Base-by-base conservation (phyloP, 2,113 vertebrate genomes). In the Labeo rohita region DNA sequence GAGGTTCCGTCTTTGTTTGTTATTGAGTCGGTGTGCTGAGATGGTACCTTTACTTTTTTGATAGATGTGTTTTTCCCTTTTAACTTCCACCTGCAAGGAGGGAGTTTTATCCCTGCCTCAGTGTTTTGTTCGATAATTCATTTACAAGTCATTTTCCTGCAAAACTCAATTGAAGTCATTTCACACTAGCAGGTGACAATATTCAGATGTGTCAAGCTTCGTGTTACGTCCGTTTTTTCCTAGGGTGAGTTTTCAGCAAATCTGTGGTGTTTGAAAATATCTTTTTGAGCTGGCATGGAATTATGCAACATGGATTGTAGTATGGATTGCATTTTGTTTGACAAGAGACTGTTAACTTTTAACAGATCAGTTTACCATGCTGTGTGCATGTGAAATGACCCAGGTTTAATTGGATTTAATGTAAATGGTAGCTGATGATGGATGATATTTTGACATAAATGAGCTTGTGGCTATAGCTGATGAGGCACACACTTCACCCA, bases 121-220 rank as follows among this genome's bases (percentile, higher is more conserved):
- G 8, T 50, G 34, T 85, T 72, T 68, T 86, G 61, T 88, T 87
- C 39, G 16, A 61, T 77, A 50, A 45, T 52, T 73, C 80, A 43
- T 79, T 91, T 87, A 84, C 87, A 91, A 87, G 21, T 15, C 4
- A 23, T 65, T 49, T 80, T 50, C 9, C 47, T 68, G 47, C 21
- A 63, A 56, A 78, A 83, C 47, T 73, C 12, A 13, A 84, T 59
- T 84, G 80, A 63, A 54, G 79, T 59, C 23, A 56, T 88, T 92
- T 78, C 66, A 54, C 74, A 63, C 70, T 65, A 75, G 54, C 84
- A 61, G 88, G 82, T 68, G 45, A 92, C 84, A 85, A 86, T 81
- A 92, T 91, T 85, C 76, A 84, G 90, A 86, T 68, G 47, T 59
- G 36, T 80, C 52, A 45, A 43, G 77, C 50, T 70, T 63, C 78